Conservation (phyloP, 2,888 invertebrate species). For the Drosophila picticornis region DNA sequence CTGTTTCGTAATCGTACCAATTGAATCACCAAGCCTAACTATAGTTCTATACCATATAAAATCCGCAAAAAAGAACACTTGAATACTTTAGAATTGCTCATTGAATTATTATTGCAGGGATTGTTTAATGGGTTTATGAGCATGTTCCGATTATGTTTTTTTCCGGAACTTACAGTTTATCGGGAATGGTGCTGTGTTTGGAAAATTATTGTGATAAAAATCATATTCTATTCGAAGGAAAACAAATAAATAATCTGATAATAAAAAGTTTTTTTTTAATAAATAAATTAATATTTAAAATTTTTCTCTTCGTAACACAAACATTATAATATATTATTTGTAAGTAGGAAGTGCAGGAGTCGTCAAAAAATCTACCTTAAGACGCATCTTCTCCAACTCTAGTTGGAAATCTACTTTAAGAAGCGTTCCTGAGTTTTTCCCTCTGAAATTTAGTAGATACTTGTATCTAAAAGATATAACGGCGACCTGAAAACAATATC, state of each 20-base stretch:
- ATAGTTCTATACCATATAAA: slow-evolving; percentile 1
- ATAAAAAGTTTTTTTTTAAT: neutral
- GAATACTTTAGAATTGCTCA: slow-evolving; percentile 1
- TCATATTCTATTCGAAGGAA: neutral
- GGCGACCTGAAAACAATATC: slow-evolving; percentile 56
- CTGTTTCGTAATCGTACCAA: neutral
- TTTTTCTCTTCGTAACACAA: neutral
- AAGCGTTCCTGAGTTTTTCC: neutral
- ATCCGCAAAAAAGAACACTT: neutral
- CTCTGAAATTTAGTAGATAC: slow-evolving; percentile 6
- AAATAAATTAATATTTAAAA: too few species aligned
- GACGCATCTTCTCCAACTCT: too few species aligned
- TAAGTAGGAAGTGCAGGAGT: neutral
- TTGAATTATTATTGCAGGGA: slow-evolving; percentile 11
- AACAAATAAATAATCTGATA: neutral
- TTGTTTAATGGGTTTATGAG: slow-evolving; percentile 11
- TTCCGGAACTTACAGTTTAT: slow-evolving; percentile 33
- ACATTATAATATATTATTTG: neutral
- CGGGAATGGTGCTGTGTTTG: slow-evolving; percentile 3
- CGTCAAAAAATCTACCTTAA: too few species aligned
- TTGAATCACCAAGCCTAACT: slow-evolving; percentile 20
- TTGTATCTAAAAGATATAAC: slow-evolving; percentile 55
- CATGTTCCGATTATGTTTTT: slow-evolving; percentile 9
- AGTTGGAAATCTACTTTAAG: neutral
- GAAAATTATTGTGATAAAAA: neutral